Base-by-base conservation (phyloP, 2,797 vertebrate genomes). In the Cirrhinus molitorella region DNA sequence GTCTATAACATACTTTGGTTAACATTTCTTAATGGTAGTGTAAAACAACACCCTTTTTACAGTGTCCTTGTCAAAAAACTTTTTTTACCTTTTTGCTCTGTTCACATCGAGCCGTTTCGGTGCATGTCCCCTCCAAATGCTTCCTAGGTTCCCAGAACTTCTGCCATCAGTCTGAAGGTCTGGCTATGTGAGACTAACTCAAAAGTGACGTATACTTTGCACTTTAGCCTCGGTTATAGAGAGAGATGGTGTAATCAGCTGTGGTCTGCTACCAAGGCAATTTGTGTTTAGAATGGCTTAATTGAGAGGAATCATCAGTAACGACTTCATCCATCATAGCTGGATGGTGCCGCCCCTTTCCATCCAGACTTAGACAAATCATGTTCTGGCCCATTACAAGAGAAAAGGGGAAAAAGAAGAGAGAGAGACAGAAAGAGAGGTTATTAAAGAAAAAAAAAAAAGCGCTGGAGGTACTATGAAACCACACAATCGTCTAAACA, bases 321-420 rank as follows among this genome's bases (percentile, higher is more conserved):
- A 93, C 80, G 85, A 90, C 91, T 85, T 84, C 90, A 93, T 92
- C 87, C 79, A 92, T 94, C 92, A 92, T 86, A 19, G 1, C 17
- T 53, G 81, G 65, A n/a, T 13, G 40, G 34, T 85, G 85, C 88
- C 87, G 83, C 83, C 31, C 59, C 76, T 85, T 73, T 77, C 28
- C 31, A 80, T 31, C 49, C 87, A 71, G 71, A 51, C 71, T 88
- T 68, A 78, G 85, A 80, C 84, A 43, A 55, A 85, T 89, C 61
- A 86, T 92, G 93, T 92, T 93, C 87, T 92, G 90, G 87, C 61
- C 87, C 85, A 92, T 92, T 93, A 90, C 80, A 87, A 85, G 74
- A 70, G 61, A 86, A 71, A 90, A 88, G 88, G 66, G 45, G 23
- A 43, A 34, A n/a, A 4, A 31, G 86, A 40, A 14, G 31, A 14